These are phyloP conservation scores for Cavia aperea DNA, from an alignment of 2,113 vertebrate genomes.

Conservation along the genomic window DNA sequence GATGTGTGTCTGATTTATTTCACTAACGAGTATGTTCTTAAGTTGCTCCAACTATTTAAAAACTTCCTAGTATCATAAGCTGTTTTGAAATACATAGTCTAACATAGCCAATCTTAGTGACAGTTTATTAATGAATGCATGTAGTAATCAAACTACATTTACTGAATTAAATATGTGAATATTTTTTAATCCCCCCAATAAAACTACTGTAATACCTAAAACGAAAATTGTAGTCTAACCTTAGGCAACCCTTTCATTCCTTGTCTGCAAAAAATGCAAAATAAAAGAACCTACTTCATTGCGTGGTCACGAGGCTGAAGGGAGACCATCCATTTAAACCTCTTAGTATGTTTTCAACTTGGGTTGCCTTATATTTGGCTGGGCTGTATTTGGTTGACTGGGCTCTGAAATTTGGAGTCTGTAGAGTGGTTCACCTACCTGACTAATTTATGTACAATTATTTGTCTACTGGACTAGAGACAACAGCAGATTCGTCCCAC, in stretches of 20 bases:
- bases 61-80: not conserved
- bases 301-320: not conserved
- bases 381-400: too few species aligned
- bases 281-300: not conserved
- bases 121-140: conserved; percentile 1
- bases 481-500: not conserved
- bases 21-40: too few species aligned
- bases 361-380: not conserved
- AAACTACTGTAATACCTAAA: not conserved
- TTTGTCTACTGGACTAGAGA: not conserved
- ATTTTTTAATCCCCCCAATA: not conserved
- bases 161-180: not conserved
- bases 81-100: not conserved
- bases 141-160: not conserved
- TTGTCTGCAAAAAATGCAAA: not conserved
- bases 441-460: not conserved
- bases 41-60: not conserved
- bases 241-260: not conserved
- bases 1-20: too few species aligned
- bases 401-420: not conserved
- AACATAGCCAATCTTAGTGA: not conserved
- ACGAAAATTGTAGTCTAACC: conserved; percentile 2
- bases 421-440: not conserved
- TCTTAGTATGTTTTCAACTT: not conserved
- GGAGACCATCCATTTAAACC: not conserved